Conservation (phyloP, 2,888 invertebrate species). For the Oegoconia quadripuncta region DNA sequence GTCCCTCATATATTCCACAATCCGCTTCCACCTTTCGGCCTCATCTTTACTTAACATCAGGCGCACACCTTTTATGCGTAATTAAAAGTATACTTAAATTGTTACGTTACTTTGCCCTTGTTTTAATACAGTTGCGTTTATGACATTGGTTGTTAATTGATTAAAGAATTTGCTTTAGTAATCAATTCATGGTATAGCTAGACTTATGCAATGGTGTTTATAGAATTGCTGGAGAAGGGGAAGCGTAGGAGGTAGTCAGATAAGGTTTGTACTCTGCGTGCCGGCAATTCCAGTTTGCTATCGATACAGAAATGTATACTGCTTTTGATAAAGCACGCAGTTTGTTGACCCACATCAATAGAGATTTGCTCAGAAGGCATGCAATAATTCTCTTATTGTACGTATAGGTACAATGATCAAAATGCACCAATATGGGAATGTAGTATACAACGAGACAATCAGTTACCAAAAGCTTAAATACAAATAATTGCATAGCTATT, state of each 20-base stretch:
- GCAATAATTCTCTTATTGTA: conserved; percentile 6
- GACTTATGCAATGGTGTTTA: neutral
- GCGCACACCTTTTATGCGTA: too few relatives aligned
- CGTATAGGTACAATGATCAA: neutral
- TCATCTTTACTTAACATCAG: too few relatives aligned
- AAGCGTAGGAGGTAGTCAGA: conserved; percentile 56
- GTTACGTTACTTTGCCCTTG: too few relatives aligned
- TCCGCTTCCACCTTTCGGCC: too few relatives aligned
- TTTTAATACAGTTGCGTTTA: too few relatives aligned
- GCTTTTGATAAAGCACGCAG: conserved; percentile 49
- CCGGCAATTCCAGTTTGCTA: conserved; percentile 43
- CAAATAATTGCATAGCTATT: too few relatives aligned
- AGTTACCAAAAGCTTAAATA: too few relatives aligned
- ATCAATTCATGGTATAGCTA: neutral
- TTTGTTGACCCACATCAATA: conserved; percentile 45
- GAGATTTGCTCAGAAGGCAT: conserved; percentile 6
- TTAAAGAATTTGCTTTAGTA: neutral
- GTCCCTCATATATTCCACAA: too few relatives aligned
- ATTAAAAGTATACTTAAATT: too few relatives aligned
- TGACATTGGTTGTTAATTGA: too few relatives aligned
- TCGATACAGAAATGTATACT: conserved; percentile 43
- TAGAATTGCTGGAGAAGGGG: conserved; percentile 27
- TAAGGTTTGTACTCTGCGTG: conserved; percentile 43
- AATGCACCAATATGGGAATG: neutral
- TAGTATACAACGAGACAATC: too few relatives aligned